These are phyloP conservation scores for Drosophila triauraria DNA, from an alignment of 1,140 invertebrate species.

Conservation along the genomic window DNA sequence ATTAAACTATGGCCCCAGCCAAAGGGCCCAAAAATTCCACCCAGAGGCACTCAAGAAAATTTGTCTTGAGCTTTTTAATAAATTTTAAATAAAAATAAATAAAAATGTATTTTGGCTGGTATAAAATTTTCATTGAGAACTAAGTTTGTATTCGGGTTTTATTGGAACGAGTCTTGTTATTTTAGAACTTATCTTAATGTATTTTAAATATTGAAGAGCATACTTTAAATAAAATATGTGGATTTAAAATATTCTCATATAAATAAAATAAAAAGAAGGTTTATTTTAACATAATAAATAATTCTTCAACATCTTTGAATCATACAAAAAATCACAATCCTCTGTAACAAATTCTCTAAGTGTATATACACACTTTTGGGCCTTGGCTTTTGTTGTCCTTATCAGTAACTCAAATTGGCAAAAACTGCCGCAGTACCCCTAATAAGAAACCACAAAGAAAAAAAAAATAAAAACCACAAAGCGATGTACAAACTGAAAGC, in stretches of 20 bases:
- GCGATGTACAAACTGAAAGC: constrained; percentile 1
- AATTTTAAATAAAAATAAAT: background rate
- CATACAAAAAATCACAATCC: background rate
- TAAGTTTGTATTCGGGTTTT: too few species aligned
- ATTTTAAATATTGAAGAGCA: too few species aligned
- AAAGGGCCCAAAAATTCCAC: constrained; percentile 27
- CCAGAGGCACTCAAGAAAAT: constrained; percentile 8
- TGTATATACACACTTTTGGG: constrained; percentile 27
- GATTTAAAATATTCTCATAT: too few species aligned
- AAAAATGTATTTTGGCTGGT: background rate
- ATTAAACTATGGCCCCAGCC: constrained; percentile 77
- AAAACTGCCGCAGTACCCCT: constrained; percentile 35
- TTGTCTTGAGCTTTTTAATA: too few species aligned
- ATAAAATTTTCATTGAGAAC: too few species aligned
- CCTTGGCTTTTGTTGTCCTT: constrained; percentile 5
- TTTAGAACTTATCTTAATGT: too few species aligned
- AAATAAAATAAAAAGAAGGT: too few species aligned
- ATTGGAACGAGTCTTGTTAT: too few species aligned
- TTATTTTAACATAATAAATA: background rate
- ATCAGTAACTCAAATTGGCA: constrained; percentile 42
- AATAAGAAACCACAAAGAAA: constrained; percentile 31
- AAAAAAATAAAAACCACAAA: constrained; percentile 9
- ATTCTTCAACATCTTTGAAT: background rate
- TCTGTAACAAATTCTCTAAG: background rate
- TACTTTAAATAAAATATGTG: too few species aligned